These are phyloP conservation scores for Gila orcuttii DNA, from an alignment of 2,113 vertebrate species.

Conservation along the genomic window DNA sequence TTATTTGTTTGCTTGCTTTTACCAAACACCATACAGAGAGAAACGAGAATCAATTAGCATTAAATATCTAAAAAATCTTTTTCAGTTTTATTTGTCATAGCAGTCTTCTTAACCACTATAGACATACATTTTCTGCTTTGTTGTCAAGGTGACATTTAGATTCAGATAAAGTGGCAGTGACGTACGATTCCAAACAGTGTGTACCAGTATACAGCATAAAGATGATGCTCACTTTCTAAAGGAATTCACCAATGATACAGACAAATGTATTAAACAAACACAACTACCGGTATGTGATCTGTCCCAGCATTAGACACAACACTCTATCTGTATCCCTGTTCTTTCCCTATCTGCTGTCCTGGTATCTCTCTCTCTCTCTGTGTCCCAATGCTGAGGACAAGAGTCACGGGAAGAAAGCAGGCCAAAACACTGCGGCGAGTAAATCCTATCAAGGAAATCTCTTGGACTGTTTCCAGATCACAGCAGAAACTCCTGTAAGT, in stretches of 20 bases:
- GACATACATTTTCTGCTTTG: not conserved
- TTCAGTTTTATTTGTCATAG: not conserved
- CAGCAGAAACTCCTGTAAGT: not conserved
- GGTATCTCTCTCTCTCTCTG: not conserved
- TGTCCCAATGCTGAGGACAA: not conserved
- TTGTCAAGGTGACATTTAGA: not conserved
- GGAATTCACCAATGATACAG: not conserved
- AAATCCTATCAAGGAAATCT: constrained; percentile 21
- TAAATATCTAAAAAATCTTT: not conserved
- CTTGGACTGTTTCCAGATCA: constrained; percentile 4
- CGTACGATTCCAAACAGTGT: not conserved
- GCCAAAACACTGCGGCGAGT: not conserved
- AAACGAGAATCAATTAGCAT: not conserved
- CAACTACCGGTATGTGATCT: not conserved
- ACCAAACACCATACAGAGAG: not conserved
- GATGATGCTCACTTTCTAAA: not conserved
- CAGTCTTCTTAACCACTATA: not conserved
- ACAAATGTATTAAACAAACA: not conserved
- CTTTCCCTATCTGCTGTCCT: not conserved
- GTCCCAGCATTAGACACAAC: constrained; percentile 14
- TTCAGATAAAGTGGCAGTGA: constrained; percentile 3
- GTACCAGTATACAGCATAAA: not conserved
- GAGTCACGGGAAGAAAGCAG: not conserved
- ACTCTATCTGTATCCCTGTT: not conserved
- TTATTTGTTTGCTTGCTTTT: not conserved